Evolutionary conservation across 2,797 vertebrate genomes (phyloP), one percentile per base, ranked within the genome.

Genomic region (Amazonetta brasiliensis): DNA sequence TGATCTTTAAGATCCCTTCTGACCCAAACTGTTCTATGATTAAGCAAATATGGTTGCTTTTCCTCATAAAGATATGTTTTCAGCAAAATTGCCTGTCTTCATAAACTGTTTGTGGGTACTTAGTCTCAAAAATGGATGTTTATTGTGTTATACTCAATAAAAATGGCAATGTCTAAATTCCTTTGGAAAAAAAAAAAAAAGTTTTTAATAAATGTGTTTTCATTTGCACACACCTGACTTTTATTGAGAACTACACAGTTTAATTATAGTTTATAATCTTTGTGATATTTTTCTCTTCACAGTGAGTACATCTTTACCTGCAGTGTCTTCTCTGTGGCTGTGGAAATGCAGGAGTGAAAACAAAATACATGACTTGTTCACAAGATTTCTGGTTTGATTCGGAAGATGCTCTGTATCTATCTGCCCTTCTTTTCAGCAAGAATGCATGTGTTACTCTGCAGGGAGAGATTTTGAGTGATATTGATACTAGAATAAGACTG

Each of bases 401-500:
- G 67, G 67, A 66, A 88, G 48, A 83, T 12, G 9, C 4, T 84
- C 30, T 44, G 6, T 35, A 19, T 62, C 59, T 75, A 14, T 60
- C 58, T 93, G 43, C 55, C 62, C 67, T 79, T 90, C 41, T 73
- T 87, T 73, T 87, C 43, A 56, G 59, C 20, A 30, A 80, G 50
- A 92, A 81, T 37, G 85, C 33, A 91, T 20, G 33, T 55, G 21
- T 37, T 67, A 48, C 46, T 92, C 88, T 88, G 33, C 60, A 81
- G 77, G 87, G 90, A 96, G 78, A 74, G n/a, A 87, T 59, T 12
- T 3, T 74, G 55, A 55, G 83, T 91, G 77, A 79, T 89, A 78
- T 17, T 83, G 78, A 79, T 92, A 75, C 60, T 73, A 83, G 82
- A 86, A 84, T 91, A 95, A 93, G 68, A 88, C 69, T 92, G 55